Evolutionary conservation across 2,888 invertebrate species (phyloP).

Genomic region (Biston stratarius): DNA sequence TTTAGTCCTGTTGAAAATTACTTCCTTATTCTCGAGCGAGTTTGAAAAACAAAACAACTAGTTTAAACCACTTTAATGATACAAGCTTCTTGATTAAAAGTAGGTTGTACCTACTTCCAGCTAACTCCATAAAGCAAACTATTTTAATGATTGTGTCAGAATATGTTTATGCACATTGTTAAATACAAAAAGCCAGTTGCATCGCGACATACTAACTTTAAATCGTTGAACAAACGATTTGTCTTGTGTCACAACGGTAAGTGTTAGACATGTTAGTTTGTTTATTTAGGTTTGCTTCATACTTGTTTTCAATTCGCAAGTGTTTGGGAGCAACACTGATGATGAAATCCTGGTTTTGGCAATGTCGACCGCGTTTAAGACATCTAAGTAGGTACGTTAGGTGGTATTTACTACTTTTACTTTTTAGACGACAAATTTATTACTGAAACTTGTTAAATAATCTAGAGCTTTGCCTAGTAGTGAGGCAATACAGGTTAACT

Average conservation of each 20-base stretch:
- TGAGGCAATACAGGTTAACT: too few relatives aligned
- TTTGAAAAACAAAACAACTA: slow-evolving; percentile 43
- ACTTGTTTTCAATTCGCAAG: slow-evolving; percentile 20
- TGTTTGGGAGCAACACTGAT: slow-evolving; percentile 37
- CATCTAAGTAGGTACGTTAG: not conserved
- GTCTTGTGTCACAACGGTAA: slow-evolving; percentile 51
- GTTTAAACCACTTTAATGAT: slow-evolving; percentile 35
- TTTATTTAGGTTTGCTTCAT: slow-evolving; percentile 54
- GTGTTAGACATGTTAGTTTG: slow-evolving; percentile 44
- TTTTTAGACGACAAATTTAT: not conserved
- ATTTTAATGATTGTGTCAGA: slow-evolving; percentile 19
- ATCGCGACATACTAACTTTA: slow-evolving; percentile 52
- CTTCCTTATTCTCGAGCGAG: slow-evolving; percentile 59
- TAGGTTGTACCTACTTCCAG: not conserved
- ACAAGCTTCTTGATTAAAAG: slow-evolving; percentile 13
- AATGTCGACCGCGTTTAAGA: slow-evolving; percentile 4
- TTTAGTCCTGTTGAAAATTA: slow-evolving; percentile 70
- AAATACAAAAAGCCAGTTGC: slow-evolving; percentile 52
- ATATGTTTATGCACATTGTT: slow-evolving; percentile 42
- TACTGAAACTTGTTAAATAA: too few relatives aligned
- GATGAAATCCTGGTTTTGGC: slow-evolving; percentile 17
- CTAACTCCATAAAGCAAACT: slow-evolving; percentile 1
- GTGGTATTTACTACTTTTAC: not conserved
- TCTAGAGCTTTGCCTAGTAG: too few relatives aligned
- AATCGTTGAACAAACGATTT: slow-evolving; percentile 54